phyloP scores from a whole-genome alignment of 2,888 invertebrate species.

The Xestia sexstrigata region DNA sequence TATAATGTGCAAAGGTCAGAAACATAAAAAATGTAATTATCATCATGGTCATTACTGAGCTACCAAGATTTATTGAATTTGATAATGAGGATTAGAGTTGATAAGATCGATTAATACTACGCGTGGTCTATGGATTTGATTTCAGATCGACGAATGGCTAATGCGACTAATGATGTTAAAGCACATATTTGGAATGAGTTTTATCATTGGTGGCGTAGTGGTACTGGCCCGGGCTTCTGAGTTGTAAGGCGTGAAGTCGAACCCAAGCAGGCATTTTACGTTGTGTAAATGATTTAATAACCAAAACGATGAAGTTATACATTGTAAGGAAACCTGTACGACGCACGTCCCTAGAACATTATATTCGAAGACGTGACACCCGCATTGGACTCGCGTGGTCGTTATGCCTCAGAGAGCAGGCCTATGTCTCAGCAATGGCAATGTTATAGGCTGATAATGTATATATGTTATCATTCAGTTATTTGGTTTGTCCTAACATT shows the following conservation, averaged over 20 bases:
- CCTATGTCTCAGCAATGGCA: background rate
- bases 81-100: constrained; percentile 24
- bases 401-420: background rate
- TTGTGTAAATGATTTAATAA: too few relatives aligned
- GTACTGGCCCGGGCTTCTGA: background rate
- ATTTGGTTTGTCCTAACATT: background rate
- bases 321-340: background rate
- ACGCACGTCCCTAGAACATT: background rate
- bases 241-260: background rate
- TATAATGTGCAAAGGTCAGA: background rate
- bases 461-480: background rate
- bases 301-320: too few relatives aligned
- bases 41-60: constrained; percentile 15
- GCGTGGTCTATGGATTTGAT: background rate
- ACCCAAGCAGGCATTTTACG: background rate
- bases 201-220: background rate
- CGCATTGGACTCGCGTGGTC: background rate
- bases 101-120: constrained; percentile 27
- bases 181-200: background rate
- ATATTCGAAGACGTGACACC: background rate
- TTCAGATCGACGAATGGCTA: background rate
- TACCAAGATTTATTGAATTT: constrained; percentile 24
- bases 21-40: constrained; percentile 22
- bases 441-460: background rate
- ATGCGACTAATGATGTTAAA: background rate